These are phyloP conservation scores for Seriola aureovittata DNA, from an alignment of 2,113 vertebrate species.

Conservation along the genomic window DNA sequence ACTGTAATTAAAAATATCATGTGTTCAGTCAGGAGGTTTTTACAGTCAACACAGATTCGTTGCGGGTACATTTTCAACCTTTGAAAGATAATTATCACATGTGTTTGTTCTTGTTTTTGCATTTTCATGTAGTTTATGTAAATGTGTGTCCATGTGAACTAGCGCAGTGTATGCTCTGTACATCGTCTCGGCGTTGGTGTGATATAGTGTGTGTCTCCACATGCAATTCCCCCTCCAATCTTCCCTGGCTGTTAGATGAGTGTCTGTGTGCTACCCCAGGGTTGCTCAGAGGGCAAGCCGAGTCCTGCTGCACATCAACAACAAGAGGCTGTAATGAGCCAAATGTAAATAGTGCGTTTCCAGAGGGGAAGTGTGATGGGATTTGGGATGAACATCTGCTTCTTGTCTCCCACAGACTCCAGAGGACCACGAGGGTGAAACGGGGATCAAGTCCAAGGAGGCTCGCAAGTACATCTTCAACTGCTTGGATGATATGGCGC, in stretches of 20 bases:
- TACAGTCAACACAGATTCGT: constrained; percentile 23
- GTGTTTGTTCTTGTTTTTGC: background rate
- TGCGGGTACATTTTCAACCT: constrained; percentile 26
- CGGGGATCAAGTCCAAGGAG: constrained; percentile 97
- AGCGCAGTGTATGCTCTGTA: background rate
- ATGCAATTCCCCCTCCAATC: constrained; percentile 5
- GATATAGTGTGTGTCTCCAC: constrained; percentile 8
- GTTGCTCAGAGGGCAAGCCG: constrained; percentile 73
- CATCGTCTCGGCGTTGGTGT: constrained; percentile 8
- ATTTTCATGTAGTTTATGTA: background rate
- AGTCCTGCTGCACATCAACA: constrained; percentile 76
- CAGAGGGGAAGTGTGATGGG: constrained; percentile 75
- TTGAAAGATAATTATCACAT: constrained; percentile 11
- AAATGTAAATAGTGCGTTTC: constrained; percentile 80
- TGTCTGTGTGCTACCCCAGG: constrained; percentile 73
- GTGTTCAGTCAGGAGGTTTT: constrained; percentile 48
- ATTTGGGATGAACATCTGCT: constrained; percentile 76
- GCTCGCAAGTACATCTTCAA: constrained; percentile 99
- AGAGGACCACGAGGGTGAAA: constrained; percentile 96
- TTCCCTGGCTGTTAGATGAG: constrained; percentile 62
- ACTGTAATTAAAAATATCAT: constrained; percentile 51
- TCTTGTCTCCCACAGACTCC: constrained; percentile 88
- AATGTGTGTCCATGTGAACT: background rate
- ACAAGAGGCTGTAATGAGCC: constrained; percentile 78
- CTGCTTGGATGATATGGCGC: constrained; percentile 98